phyloP scores from a whole-genome alignment of 92 coral and sea anemone genomes.

The Phymanthus crucifer region DNA sequence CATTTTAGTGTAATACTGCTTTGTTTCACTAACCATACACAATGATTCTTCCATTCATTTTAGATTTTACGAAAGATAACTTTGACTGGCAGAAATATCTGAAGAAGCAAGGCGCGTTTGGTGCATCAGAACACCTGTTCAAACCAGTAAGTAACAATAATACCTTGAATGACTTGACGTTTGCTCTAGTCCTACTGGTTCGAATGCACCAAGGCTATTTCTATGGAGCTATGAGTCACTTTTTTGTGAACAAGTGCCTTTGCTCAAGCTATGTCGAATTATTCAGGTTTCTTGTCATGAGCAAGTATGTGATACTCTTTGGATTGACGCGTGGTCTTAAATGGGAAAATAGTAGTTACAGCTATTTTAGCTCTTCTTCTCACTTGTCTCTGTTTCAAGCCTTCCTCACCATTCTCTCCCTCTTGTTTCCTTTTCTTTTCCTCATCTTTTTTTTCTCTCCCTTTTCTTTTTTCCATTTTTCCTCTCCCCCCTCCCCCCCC shows the following conservation, averaged over 20 bases:
- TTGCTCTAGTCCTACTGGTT: too few species aligned
- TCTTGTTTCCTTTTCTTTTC: neutral
- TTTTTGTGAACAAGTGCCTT: too few species aligned
- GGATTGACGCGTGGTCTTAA: too few species aligned
- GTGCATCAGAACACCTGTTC: constrained; percentile 74
- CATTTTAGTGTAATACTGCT: neutral
- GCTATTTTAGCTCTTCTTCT: too few species aligned
- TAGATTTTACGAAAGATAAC: constrained; percentile 64
- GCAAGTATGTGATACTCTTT: too few species aligned
- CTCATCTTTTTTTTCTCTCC: neutral
- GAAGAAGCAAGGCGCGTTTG: constrained; percentile 61
- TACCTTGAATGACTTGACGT: too few species aligned
- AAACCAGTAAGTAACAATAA: constrained; percentile 44
- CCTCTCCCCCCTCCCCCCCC: neutral
- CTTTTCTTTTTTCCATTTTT: neutral
- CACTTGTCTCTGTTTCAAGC: neutral
- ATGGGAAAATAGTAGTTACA: too few species aligned
- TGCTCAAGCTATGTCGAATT: too few species aligned
- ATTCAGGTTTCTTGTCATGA: too few species aligned
- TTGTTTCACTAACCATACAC: neutral
- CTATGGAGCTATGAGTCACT: too few species aligned
- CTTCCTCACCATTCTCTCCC: neutral
- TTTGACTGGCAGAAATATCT: constrained; percentile 80
- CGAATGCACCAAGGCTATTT: too few species aligned
- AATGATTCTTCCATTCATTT: neutral